Evolutionary conservation across 2,888 invertebrate genomes (phyloP).

Genomic region (Andrena praecox): DNA sequence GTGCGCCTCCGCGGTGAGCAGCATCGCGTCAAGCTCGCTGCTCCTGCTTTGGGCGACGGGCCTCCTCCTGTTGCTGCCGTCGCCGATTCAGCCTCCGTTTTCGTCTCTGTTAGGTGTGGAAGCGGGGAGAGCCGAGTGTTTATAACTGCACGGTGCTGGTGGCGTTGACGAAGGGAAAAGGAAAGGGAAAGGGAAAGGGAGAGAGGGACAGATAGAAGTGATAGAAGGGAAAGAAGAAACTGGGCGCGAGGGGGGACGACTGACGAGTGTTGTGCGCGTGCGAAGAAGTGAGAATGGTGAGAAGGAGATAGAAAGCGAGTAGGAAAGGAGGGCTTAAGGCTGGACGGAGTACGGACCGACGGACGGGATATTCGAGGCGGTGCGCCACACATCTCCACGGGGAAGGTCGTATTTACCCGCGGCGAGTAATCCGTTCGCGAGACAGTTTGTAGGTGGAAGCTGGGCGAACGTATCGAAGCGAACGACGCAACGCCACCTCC

Average conservation of each 20-base stretch:
- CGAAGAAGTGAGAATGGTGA: slow-evolving; percentile 14
- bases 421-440: slow-evolving; percentile 39
- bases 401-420: slow-evolving; percentile 52
- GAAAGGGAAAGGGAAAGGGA: slow-evolving; percentile 51
- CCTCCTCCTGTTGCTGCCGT: slow-evolving; percentile 31
- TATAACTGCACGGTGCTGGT: slow-evolving; percentile 72
- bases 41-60: slow-evolving; percentile 37
- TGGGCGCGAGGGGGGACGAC: slow-evolving; percentile 14
- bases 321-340: slow-evolving; percentile 33
- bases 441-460: slow-evolving; percentile 1
- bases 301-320: slow-evolving; percentile 31
- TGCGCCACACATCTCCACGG: slow-evolving; percentile 59
- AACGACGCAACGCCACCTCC: slow-evolving; percentile 3
- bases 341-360: slow-evolving; percentile 12
- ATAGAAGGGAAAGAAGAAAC: slow-evolving; percentile 45
- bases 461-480: slow-evolving; percentile 2
- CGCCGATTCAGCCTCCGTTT: slow-evolving; percentile 50
- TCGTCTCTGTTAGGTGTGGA: slow-evolving; percentile 73
- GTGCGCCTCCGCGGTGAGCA: slow-evolving; percentile 44
- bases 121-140: slow-evolving; percentile 72
- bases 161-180: slow-evolving; percentile 70
- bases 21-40: slow-evolving; percentile 42
- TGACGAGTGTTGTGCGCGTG: slow-evolving; percentile 27
- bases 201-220: slow-evolving; percentile 52
- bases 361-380: slow-evolving; percentile 59